These are phyloP conservation scores for Periparus ater DNA, from an alignment of 2,797 vertebrate genomes.

Conservation along the genomic window DNA sequence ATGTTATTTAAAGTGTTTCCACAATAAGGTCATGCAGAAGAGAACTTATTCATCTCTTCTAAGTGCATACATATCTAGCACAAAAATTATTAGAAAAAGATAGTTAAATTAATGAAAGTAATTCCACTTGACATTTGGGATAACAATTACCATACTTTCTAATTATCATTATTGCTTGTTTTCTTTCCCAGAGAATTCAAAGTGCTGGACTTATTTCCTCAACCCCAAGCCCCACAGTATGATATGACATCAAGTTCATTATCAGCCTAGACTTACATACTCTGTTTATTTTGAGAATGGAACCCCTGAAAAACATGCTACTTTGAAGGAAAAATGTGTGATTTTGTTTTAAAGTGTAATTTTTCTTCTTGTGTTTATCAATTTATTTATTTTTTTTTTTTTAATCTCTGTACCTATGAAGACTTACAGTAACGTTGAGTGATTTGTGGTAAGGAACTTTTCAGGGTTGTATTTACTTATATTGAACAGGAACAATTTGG, in stretches of 20 bases:
- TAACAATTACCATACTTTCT: constrained; percentile 23
- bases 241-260: not conserved
- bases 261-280: not conserved
- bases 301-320: not conserved
- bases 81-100: constrained; percentile 7
- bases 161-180: constrained; percentile 32
- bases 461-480: not conserved
- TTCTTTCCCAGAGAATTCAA: constrained; percentile 23
- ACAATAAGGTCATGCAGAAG: not conserved
- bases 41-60: not conserved
- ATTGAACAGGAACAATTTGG: not conserved
- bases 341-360: not conserved
- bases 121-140: constrained; percentile 45
- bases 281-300: not conserved
- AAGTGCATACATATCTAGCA: not conserved
- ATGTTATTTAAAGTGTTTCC: constrained; percentile 7
- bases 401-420: not conserved
- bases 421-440: not conserved
- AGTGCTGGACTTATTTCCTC: not conserved
- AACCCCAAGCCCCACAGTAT: not conserved
- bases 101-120: constrained; percentile 29
- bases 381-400: not conserved
- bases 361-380: not conserved
- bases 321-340: not conserved
- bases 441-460: not conserved